phyloP scores from a whole-genome alignment of 2,113 vertebrate genomes.

The Terrapene triunguis region DNA sequence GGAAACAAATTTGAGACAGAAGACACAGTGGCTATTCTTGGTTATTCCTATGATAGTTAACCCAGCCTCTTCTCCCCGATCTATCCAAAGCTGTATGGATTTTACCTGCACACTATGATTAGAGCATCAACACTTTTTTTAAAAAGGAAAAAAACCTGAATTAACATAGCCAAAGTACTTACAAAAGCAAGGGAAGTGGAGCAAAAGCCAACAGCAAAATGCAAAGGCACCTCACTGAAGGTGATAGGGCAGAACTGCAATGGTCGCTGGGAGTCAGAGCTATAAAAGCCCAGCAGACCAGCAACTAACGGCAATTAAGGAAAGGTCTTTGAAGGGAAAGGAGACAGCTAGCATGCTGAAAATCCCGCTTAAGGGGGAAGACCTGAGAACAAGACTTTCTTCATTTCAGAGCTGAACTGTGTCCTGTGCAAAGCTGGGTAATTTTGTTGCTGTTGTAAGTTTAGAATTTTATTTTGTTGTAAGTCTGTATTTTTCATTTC shows the following conservation, averaged over 20 bases:
- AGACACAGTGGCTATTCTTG: not conserved
- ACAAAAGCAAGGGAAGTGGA: accelerated
- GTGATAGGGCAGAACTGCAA: not conserved
- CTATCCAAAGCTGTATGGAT: not conserved
- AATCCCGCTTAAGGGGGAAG: not conserved
- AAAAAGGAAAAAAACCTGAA: not conserved
- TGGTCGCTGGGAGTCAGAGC: not conserved
- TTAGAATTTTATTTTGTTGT: not conserved
- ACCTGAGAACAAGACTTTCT: not conserved
- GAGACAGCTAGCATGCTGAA: not conserved
- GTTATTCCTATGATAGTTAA: not conserved
- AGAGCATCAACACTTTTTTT: not conserved
- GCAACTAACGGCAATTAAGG: accelerated
- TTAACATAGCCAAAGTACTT: not conserved
- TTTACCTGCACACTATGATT: not conserved
- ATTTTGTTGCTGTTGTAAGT: not conserved
- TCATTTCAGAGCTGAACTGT: not conserved
- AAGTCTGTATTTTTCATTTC: not conserved
- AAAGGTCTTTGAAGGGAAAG: not conserved
- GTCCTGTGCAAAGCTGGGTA: not conserved
- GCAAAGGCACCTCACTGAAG: not conserved
- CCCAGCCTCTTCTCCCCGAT: not conserved
- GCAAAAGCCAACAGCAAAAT: not conserved
- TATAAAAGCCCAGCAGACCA: not conserved
- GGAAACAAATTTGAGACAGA: not conserved